phyloP scores from a whole-genome alignment of 1,140 invertebrate species.

The Mylabris phalerata region DNA sequence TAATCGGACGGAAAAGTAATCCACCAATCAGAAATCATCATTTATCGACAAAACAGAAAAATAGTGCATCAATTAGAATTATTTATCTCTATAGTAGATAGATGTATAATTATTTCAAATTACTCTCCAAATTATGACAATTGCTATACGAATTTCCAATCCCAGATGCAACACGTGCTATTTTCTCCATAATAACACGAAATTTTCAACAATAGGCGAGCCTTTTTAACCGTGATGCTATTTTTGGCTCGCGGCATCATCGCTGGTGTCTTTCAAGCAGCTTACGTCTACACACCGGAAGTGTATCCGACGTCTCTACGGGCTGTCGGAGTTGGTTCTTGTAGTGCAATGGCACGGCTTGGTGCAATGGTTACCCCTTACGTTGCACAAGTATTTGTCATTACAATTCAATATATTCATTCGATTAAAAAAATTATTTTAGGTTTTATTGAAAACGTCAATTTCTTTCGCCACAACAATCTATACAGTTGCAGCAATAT shows the following conservation, averaged over 20 bases:
- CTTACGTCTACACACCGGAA: conserved; percentile 94
- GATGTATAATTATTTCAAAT: no score
- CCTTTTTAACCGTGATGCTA: conserved; percentile 73
- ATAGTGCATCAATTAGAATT: no score
- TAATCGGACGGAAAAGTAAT: no score
- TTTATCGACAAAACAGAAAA: no score
- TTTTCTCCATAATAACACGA: no score
- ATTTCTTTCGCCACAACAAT: conserved; percentile 63
- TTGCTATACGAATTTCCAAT: no score
- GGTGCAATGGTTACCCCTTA: conserved; percentile 92
- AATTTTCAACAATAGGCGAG: conserved; percentile 53
- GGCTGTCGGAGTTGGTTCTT: conserved; percentile 81
- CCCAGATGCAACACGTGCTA: no score
- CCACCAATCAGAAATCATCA: no score
- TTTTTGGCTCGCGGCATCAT: conserved; percentile 89
- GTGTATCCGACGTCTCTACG: conserved; percentile 87
- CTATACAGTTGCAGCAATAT: conserved; percentile 64
- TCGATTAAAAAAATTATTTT: conserved; percentile 25
- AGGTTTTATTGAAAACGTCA: conserved; percentile 65
- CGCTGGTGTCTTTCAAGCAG: conserved; percentile 88
- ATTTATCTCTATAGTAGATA: no score
- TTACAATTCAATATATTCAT: not conserved
- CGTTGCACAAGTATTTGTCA: conserved; percentile 72
- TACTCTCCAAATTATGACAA: no score
- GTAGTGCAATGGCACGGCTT: conserved; percentile 82